Percentiles rank a stretch among this genome's conserved stretches.
phyloP scores from a whole-genome alignment of 2,888 invertebrate genomes.

The Drosophila quasianomalipes region DNA sequence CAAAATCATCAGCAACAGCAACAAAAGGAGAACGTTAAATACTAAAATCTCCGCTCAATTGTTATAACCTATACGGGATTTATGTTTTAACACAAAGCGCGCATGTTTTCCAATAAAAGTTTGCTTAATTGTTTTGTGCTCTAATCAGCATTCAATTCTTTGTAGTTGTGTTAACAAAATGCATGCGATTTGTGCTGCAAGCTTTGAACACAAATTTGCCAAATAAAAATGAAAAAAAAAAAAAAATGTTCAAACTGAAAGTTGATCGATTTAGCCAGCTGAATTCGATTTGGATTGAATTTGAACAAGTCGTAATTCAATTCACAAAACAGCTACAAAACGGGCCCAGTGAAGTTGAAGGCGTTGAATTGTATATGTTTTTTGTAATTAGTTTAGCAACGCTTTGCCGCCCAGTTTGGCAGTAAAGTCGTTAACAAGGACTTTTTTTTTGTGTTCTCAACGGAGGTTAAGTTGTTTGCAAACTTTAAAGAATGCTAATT shows the following conservation, averaged over 20 bases:
- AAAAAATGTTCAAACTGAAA: background rate
- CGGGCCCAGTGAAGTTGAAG: background rate
- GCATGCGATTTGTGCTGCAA: background rate
- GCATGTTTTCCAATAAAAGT: background rate
- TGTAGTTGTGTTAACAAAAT: background rate
- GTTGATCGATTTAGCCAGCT: constrained; percentile 3
- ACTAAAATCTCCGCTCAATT: background rate
- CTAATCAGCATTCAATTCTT: background rate
- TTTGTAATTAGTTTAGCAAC: constrained; percentile 2
- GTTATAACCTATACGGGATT: background rate
- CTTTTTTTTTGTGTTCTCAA: no score
- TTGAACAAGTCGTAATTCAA: background rate
- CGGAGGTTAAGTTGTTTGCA: no score
- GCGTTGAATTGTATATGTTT: background rate
- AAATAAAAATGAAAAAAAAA: background rate
- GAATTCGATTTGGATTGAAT: background rate
- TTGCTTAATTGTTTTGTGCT: background rate
- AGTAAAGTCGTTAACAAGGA: background rate
- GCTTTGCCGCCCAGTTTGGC: background rate
- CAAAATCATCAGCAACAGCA: background rate
- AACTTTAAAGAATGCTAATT: no score
- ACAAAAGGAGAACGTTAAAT: constrained; percentile 9
- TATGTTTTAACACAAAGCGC: background rate
- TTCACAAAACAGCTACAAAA: background rate
- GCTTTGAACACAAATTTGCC: background rate